phyloP scores from a whole-genome alignment of 2,797 vertebrate species.

The Cercopithecus mitis region DNA sequence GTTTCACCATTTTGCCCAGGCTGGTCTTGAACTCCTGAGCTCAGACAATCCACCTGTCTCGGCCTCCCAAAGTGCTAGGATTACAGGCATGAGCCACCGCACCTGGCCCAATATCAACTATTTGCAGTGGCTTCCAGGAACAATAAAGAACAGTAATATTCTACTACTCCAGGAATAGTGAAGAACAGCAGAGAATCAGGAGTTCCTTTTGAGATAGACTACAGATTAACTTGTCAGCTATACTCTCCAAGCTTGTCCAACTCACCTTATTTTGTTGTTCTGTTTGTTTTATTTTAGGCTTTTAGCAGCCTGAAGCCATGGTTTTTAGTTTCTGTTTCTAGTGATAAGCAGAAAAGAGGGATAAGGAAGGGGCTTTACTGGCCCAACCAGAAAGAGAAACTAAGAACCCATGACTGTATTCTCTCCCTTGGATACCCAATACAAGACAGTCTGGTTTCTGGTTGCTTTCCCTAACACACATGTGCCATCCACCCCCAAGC shows the following conservation, averaged over 20 bases:
- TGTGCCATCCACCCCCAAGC: too few relatives aligned
- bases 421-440: neutral
- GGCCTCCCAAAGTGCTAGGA: neutral
- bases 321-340: neutral
- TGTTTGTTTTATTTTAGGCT: neutral
- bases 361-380: neutral
- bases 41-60: neutral
- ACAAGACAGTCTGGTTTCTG: neutral
- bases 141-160: neutral
- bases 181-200: neutral
- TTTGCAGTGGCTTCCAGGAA: neutral
- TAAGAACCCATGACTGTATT: neutral
- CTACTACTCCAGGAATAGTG: neutral
- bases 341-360: neutral
- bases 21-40: neutral
- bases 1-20: neutral
- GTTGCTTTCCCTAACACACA: neutral
- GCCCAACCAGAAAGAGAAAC: neutral
- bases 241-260: neutral
- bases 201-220: neutral
- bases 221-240: neutral
- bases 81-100: neutral
- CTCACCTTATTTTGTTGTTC: neutral
- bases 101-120: neutral
- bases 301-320: neutral